Conservation (phyloP, 2,797 vertebrate species). For the Myotis findleyi region DNA sequence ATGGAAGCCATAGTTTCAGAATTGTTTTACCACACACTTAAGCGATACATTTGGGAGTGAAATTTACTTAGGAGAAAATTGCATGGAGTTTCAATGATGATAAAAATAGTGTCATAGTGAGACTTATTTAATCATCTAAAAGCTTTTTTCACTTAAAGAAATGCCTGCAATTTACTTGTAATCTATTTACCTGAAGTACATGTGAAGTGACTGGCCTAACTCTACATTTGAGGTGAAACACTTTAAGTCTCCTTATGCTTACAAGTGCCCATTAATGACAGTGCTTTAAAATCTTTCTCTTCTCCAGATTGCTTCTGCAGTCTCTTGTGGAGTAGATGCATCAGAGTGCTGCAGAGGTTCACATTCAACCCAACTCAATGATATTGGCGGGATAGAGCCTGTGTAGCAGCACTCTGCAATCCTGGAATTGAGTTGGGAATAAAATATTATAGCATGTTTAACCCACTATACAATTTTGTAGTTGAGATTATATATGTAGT, state of each 20-base stretch:
- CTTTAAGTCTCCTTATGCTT: constrained; percentile 41
- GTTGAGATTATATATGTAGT: background rate
- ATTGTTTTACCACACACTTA: constrained; percentile 63
- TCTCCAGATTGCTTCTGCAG: constrained; percentile 4
- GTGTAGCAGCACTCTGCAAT: background rate
- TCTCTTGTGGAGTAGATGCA: background rate
- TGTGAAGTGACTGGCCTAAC: constrained; percentile 54
- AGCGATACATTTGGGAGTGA: constrained; percentile 63
- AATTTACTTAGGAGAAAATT: constrained; percentile 73
- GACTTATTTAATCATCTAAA: constrained; percentile 75
- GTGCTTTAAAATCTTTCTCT: constrained; percentile 26
- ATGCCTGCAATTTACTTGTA: constrained; percentile 69
- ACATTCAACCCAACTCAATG: background rate
- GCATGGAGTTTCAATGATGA: constrained; percentile 61
- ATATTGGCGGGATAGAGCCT: background rate
- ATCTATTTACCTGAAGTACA: constrained; percentile 74
- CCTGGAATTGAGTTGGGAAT: background rate
- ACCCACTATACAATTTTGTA: background rate
- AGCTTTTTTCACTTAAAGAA: constrained; percentile 76
- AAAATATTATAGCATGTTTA: background rate
- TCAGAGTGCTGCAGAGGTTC: background rate
- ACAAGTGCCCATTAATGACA: constrained; percentile 41
- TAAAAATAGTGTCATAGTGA: constrained; percentile 66
- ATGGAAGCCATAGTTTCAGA: constrained; percentile 39
- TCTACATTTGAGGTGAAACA: constrained; percentile 63